Conservation (phyloP, 92 coral and sea anemone species). For the Virgularia gustaviana region DNA sequence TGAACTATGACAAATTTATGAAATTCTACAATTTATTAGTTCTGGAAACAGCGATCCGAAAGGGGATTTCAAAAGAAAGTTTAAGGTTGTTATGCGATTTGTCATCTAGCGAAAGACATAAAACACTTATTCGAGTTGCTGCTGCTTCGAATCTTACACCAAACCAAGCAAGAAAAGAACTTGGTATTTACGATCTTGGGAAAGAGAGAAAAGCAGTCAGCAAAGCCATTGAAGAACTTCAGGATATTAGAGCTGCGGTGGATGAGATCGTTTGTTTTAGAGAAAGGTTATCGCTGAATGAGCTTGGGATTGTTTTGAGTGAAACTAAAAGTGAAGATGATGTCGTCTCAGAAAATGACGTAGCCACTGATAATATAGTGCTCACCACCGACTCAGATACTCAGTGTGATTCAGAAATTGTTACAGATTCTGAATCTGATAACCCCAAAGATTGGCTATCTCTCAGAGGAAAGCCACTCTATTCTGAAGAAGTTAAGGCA, state of each 20-base stretch:
- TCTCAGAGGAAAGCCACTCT: conserved; percentile 14
- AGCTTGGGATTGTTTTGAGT: conserved; percentile 21
- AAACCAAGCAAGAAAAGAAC: conserved; percentile 30
- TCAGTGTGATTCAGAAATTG: not conserved
- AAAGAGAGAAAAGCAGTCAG: conserved; percentile 42
- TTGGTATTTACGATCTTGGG: conserved; percentile 52
- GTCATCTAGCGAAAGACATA: conserved; percentile 53
- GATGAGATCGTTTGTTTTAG: conserved; percentile 33
- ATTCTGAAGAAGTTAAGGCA: conserved; percentile 21
- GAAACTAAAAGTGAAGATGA: conserved; percentile 25
- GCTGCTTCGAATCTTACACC: conserved; percentile 32
- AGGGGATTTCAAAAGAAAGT: conserved; percentile 44
- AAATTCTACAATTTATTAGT: conserved; percentile 33
- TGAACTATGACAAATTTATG: conserved; percentile 37
- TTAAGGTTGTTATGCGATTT: conserved; percentile 51
- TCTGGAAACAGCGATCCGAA: conserved; percentile 9
- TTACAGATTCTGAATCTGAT: conserved; percentile 46
- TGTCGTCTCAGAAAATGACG: not conserved
- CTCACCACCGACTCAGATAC: not conserved
- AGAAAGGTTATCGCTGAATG: conserved; percentile 26
- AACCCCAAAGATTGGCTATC: conserved; percentile 55
- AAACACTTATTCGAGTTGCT: conserved; percentile 49
- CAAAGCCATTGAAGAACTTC: conserved; percentile 43
- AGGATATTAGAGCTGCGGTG: conserved; percentile 39
- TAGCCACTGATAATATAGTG: not conserved